Percentiles rank a stretch among this genome's conserved stretches.
Evolutionary conservation across 2,797 vertebrate species (phyloP).

Genomic region (Platalea minor): DNA sequence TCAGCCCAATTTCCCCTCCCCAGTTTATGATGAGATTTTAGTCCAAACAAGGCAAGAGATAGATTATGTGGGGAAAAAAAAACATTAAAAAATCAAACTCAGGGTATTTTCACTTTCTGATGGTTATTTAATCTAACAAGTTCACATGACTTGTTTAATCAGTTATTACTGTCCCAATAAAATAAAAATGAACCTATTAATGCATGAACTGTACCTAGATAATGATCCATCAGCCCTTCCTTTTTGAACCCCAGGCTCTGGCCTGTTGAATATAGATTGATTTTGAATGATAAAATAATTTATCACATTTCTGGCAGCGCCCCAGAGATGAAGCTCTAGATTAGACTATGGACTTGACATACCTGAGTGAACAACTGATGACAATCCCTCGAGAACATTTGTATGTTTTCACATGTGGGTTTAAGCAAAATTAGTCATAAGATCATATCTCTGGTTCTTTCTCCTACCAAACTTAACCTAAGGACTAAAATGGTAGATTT

Average conservation of each 20-base stretch:
- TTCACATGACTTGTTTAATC: neutral
- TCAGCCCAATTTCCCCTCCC: neutral
- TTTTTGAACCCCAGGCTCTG: neutral
- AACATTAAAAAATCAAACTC: neutral
- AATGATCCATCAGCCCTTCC: neutral
- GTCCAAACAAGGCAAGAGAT: neutral
- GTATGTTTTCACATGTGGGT: slow-evolving; percentile 56
- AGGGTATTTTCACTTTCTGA: neutral
- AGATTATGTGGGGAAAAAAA: neutral
- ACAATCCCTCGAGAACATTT: neutral
- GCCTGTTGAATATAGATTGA: neutral
- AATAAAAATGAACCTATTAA: neutral
- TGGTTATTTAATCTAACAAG: neutral
- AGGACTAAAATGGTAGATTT: neutral
- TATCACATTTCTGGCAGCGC: neutral
- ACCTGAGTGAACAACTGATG: slow-evolving; percentile 33
- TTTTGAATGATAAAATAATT: neutral
- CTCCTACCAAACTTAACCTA: neutral
- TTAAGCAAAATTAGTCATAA: slow-evolving; percentile 62
- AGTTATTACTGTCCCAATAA: neutral
- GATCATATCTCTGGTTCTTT: slow-evolving; percentile 40
- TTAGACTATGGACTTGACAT: slow-evolving; percentile 6
- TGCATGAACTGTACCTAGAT: neutral
- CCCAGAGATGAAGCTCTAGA: neutral
- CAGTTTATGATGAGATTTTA: neutral